These are phyloP conservation scores for Malurus melanocephalus DNA, from an alignment of 2,113 vertebrate species.

Conservation along the genomic window DNA sequence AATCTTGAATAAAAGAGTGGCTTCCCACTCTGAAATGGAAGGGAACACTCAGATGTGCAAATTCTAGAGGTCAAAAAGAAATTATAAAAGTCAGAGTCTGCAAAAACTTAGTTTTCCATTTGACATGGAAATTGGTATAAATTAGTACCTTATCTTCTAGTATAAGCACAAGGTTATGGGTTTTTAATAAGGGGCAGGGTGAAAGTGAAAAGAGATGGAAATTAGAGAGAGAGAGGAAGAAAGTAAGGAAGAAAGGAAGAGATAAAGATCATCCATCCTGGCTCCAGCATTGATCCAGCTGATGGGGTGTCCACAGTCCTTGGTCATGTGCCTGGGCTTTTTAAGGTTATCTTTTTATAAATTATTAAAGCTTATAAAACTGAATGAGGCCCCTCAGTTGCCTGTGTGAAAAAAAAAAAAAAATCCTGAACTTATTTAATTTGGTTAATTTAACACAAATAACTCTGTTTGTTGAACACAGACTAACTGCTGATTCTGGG, in stretches of 20 bases:
- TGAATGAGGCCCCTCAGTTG: background rate
- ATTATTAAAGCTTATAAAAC: background rate
- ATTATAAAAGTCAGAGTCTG: background rate
- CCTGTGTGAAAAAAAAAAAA: rapidly evolving
- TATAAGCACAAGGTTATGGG: background rate
- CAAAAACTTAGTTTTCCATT: background rate
- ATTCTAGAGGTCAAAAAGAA: background rate
- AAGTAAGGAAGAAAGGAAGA: background rate
- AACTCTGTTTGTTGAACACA: background rate
- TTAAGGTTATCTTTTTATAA: background rate
- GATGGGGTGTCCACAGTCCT: background rate
- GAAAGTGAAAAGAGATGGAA: background rate
- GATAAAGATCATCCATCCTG: background rate
- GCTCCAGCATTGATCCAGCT: background rate
- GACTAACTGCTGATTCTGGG: background rate
- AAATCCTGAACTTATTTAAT: background rate
- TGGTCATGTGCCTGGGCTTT: background rate
- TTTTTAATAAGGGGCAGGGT: background rate
- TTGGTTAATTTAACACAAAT: background rate
- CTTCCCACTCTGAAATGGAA: background rate
- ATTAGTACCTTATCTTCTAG: background rate
- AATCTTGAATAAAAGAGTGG: background rate
- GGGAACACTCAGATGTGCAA: background rate
- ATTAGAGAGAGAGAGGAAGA: background rate
- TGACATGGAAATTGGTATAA: background rate